Evolutionary conservation across 2,888 invertebrate species (phyloP).

Genomic region (Dichetophora obliterata): DNA sequence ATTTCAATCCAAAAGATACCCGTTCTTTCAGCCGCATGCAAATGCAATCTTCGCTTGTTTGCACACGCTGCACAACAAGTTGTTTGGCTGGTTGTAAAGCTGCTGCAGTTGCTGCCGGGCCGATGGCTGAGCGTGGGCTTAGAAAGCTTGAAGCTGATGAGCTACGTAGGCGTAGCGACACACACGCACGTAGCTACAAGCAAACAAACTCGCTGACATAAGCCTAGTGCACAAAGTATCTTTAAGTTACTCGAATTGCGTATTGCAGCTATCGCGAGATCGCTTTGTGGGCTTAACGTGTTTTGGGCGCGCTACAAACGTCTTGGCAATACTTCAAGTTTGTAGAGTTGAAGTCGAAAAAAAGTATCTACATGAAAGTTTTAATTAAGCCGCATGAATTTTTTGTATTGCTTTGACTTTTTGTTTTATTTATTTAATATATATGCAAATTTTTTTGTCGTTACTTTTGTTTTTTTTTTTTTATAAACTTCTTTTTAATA

Average conservation of each 20-base stretch:
- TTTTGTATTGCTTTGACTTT: neutral
- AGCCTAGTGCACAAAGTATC: conserved; percentile 4
- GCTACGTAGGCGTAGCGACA: neutral
- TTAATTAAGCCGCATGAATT: too few species aligned
- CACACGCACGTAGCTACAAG: neutral
- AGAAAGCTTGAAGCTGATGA: neutral
- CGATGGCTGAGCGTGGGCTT: neutral
- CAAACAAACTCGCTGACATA: neutral
- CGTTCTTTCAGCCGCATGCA: neutral
- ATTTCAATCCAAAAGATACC: neutral
- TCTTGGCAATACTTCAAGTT: neutral
- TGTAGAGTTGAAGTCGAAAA: neutral
- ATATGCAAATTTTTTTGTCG: neutral
- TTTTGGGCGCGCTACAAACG: neutral
- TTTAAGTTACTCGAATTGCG: neutral
- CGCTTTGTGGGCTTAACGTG: neutral
- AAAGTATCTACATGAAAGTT: too few species aligned
- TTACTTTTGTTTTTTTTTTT: neutral
- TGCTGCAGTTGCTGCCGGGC: neutral
- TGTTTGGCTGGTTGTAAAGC: conserved; percentile 2
- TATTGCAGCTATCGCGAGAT: neutral
- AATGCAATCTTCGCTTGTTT: neutral
- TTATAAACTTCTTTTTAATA: conserved; percentile 20
- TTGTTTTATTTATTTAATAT: neutral
- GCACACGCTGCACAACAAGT: conserved; percentile 18